phyloP scores from a whole-genome alignment of 2,797 vertebrate species.

The Xenopus petersii region DNA sequence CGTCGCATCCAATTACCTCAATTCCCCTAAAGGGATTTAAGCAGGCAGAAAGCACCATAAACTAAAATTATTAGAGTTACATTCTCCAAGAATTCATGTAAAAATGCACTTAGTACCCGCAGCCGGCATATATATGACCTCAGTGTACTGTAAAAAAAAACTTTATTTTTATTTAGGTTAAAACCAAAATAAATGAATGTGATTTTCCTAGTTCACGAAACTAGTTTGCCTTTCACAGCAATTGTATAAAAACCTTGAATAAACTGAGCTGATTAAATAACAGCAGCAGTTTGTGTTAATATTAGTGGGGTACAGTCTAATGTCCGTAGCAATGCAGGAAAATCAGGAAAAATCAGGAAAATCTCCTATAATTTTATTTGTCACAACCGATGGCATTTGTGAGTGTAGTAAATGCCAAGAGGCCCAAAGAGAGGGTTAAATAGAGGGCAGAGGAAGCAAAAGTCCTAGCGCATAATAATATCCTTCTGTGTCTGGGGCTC shows the following conservation, averaged over 20 bases:
- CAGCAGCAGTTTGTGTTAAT: too few relatives aligned
- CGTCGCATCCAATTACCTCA: slow-evolving; percentile 65
- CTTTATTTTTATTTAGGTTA: too few relatives aligned
- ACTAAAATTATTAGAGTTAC: slow-evolving; percentile 63
- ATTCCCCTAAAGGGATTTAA: slow-evolving; percentile 65
- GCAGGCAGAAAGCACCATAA: slow-evolving; percentile 62
- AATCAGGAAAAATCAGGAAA: not conserved
- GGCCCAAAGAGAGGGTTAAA: slow-evolving; percentile 3
- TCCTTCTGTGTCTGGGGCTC: too few relatives aligned
- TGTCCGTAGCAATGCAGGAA: not conserved
- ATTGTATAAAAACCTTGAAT: too few relatives aligned
- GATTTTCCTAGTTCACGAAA: too few relatives aligned
- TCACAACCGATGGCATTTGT: slow-evolving; percentile 16
- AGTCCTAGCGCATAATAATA: not conserved
- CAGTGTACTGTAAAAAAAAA: too few relatives aligned
- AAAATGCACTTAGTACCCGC: not conserved
- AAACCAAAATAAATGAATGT: too few relatives aligned
- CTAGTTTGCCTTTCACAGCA: too few relatives aligned
- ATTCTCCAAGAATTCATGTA: slow-evolving; percentile 53
- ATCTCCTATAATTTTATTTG: slow-evolving; percentile 24
- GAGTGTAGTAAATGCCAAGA: not conserved
- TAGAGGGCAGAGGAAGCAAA: slow-evolving; percentile 9
- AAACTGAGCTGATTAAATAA: too few relatives aligned
- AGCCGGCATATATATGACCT: too few relatives aligned
- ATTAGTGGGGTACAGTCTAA: too few relatives aligned